Percentiles rank a stretch among this genome's conserved stretches.
These are phyloP conservation scores for Aquatica leii DNA, from an alignment of 2,888 invertebrate genomes.

Conservation along the genomic window DNA sequence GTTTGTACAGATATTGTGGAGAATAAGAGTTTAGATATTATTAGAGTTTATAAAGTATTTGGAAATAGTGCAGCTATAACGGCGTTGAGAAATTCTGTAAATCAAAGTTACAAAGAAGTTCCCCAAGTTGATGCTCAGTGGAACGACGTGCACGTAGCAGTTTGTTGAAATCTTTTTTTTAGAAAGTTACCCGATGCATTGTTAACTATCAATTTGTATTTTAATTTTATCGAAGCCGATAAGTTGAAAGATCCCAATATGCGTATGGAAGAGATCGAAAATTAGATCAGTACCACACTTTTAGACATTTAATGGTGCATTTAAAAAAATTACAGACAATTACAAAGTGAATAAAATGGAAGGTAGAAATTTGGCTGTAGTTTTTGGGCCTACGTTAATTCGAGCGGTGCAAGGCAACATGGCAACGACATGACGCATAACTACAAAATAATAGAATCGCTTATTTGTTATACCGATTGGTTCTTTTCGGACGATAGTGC, in stretches of 20 bases:
- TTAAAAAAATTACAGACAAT: slow-evolving; percentile 86
- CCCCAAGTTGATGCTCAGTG: slow-evolving; percentile 80
- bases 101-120: slow-evolving; percentile 69
- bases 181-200: slow-evolving; percentile 93
- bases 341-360: slow-evolving; percentile 94
- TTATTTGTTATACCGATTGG: slow-evolving; percentile 85
- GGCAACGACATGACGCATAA: slow-evolving; percentile 95
- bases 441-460: slow-evolving; percentile 91
- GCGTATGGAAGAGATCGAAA: slow-evolving; percentile 79
- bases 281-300: slow-evolving; percentile 89
- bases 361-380: slow-evolving; percentile 89
- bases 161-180: slow-evolving; percentile 91
- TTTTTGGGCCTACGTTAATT: slow-evolving; percentile 94
- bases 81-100: slow-evolving; percentile 85
- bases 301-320: slow-evolving; percentile 90
- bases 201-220: slow-evolving; percentile 89
- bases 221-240: slow-evolving; percentile 92
- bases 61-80: slow-evolving; percentile 97
- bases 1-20: slow-evolving; percentile 94
- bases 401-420: slow-evolving; percentile 86
- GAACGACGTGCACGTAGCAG: slow-evolving; percentile 89
- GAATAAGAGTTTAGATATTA: slow-evolving; percentile 80
- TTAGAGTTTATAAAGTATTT: slow-evolving; percentile 94
- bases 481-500: slow-evolving; percentile 80
- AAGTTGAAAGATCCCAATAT: slow-evolving; percentile 79